Percentiles rank a stretch among this genome's conserved stretches.
Conservation (phyloP, 2,888 invertebrate species). For the Caprella mutica region DNA sequence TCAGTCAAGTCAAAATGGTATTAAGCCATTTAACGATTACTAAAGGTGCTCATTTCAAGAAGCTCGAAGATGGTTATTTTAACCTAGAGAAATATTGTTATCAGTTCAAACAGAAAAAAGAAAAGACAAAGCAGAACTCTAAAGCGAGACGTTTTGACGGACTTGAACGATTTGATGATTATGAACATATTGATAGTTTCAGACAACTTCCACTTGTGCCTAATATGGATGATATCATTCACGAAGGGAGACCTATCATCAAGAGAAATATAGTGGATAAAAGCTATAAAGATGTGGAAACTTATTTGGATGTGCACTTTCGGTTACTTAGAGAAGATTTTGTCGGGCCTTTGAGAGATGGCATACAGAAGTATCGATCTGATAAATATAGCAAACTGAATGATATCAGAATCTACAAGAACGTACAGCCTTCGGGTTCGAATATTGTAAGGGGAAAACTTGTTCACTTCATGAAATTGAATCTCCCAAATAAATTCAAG, state of each 20-base stretch:
- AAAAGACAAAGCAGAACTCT: no score
- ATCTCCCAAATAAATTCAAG: constrained; percentile 7
- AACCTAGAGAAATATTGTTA: no score
- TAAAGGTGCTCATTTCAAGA: no score
- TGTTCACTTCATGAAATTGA: constrained; percentile 14
- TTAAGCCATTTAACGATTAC: no score
- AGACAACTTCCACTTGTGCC: no score
- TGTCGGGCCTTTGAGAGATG: constrained; percentile 57
- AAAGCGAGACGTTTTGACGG: no score
- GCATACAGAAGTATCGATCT: constrained; percentile 42
- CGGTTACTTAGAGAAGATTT: constrained; percentile 68
- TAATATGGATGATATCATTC: no score
- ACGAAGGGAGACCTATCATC: constrained; percentile 44
- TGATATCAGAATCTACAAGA: constrained; percentile 25
- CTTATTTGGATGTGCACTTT: constrained; percentile 71
- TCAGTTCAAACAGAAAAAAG: no score
- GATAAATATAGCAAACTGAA: not conserved
- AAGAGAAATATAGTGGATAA: constrained; percentile 52
- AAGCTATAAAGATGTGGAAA: constrained; percentile 51
- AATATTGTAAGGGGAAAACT: not conserved
- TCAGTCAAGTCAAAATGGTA: no score
- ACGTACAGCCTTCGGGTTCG: constrained; percentile 12
- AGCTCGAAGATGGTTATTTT: no score
- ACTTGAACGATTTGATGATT: no score
- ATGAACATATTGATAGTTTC: no score